Evolutionary conservation across 2,797 vertebrate species (phyloP).

Genomic region (Nasua narica): DNA sequence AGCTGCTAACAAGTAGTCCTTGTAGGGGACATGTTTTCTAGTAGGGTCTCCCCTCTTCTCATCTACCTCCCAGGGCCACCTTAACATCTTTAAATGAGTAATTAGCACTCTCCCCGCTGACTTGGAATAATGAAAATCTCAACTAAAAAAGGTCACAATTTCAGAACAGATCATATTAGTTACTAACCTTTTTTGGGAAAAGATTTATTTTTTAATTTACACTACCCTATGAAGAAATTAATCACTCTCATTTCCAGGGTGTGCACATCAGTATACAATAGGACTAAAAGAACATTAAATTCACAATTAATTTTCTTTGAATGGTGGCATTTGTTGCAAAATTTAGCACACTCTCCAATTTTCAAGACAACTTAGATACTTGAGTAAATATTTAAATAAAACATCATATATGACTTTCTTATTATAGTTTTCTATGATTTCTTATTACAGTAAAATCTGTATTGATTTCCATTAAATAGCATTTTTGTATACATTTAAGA

Average conservation of each 20-base stretch:
- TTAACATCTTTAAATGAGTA: conserved; percentile 53
- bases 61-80: conserved; percentile 39
- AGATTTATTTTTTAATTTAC: conserved; percentile 51
- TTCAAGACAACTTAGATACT: neutral
- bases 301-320: neutral
- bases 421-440: neutral
- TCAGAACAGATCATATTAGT: conserved; percentile 57
- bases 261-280: neutral
- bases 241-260: neutral
- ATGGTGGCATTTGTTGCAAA: neutral
- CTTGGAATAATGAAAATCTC: conserved; percentile 51
- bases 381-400: neutral
- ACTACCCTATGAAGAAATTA: conserved; percentile 29
- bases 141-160: conserved; percentile 37
- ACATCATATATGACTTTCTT: neutral
- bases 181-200: conserved; percentile 56
- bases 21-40: conserved; percentile 37
- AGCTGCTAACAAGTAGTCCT: neutral
- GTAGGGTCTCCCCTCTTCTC: neutral
- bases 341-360: neutral
- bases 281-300: neutral
- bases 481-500: neutral
- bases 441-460: neutral
- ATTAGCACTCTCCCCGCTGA: conserved; percentile 65
- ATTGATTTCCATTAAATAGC: neutral